Conservation (phyloP, 2,888 invertebrate genomes). For the Pseudeuparius sepicola region DNA sequence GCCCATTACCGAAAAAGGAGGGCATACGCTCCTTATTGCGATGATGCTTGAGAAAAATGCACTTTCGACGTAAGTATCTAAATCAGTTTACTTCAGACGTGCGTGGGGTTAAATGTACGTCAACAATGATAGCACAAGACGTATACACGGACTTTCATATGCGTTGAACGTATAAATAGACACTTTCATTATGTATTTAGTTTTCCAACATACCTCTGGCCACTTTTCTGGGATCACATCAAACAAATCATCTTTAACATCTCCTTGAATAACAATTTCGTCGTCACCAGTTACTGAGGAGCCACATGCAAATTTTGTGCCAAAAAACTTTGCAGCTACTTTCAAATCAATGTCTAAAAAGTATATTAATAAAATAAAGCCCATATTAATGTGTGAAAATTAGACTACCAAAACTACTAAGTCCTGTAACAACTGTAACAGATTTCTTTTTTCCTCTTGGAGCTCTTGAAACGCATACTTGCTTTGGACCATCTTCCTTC, state of each 20-base stretch:
- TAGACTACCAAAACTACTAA: slow-evolving; percentile 78
- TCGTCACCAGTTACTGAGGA: slow-evolving; percentile 97
- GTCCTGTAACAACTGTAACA: slow-evolving; percentile 92
- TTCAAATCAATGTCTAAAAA: slow-evolving; percentile 88
- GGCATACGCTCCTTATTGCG: no score
- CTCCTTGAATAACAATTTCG: slow-evolving; percentile 98
- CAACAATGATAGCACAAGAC: no score
- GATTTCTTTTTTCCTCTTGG: slow-evolving; percentile 98
- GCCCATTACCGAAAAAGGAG: no score
- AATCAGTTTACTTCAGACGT: no score
- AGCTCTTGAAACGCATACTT: slow-evolving; percentile 76
- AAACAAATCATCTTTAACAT: slow-evolving; percentile 96
- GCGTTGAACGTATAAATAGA: no score
- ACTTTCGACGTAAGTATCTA: no score
- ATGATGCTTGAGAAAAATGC: no score
- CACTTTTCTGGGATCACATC: slow-evolving; percentile 98
- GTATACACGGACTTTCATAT: no score
- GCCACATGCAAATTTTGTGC: slow-evolving; percentile 97
- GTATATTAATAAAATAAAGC: slow-evolving; percentile 4
- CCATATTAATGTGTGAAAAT: no score
- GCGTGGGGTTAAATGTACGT: no score
- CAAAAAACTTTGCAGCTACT: slow-evolving; percentile 95
- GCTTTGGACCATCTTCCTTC: slow-evolving; percentile 81
- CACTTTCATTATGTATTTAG: slow-evolving; percentile 6
- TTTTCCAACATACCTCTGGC: slow-evolving; percentile 60